phyloP scores from a whole-genome alignment of 1,140 invertebrate genomes.

The Drosophila lacteicornis region DNA sequence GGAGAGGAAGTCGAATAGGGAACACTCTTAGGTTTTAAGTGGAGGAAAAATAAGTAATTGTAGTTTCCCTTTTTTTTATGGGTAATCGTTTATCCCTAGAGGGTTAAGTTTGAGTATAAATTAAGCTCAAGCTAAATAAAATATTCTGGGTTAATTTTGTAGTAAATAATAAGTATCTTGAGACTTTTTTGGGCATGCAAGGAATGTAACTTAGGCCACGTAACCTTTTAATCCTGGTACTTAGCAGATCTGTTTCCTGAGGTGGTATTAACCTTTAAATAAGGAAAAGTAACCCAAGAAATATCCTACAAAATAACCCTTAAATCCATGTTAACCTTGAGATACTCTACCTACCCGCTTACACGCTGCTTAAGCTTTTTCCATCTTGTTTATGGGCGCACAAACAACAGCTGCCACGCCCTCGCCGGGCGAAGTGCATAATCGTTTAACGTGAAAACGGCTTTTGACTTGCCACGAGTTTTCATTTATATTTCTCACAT shows the following conservation, averaged over 20 bases:
- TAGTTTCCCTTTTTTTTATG: not conserved
- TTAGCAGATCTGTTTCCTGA: not conserved
- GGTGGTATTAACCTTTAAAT: no score
- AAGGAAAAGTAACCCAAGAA: not conserved
- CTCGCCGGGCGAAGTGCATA: conserved; percentile 52
- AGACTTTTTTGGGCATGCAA: no score
- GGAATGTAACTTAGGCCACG: no score
- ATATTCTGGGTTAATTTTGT: no score
- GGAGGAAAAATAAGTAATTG: no score
- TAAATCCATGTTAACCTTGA: not conserved
- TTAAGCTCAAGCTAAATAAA: no score
- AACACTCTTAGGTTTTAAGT: not conserved
- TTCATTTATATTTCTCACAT: conserved; percentile 26
- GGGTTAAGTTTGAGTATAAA: not conserved
- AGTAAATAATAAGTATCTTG: no score
- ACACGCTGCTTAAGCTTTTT: conserved; percentile 35
- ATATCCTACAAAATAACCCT: not conserved
- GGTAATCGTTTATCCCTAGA: no score
- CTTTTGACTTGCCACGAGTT: conserved; percentile 34
- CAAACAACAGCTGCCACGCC: conserved; percentile 22
- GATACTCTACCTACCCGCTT: conserved; percentile 8
- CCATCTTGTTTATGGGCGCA: conserved; percentile 28
- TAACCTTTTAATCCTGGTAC: no score
- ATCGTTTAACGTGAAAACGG: conserved; percentile 64
- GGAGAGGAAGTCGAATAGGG: not conserved